Evolutionary conservation across 2,888 invertebrate species (phyloP).

Genomic region (Diaperis boleti): DNA sequence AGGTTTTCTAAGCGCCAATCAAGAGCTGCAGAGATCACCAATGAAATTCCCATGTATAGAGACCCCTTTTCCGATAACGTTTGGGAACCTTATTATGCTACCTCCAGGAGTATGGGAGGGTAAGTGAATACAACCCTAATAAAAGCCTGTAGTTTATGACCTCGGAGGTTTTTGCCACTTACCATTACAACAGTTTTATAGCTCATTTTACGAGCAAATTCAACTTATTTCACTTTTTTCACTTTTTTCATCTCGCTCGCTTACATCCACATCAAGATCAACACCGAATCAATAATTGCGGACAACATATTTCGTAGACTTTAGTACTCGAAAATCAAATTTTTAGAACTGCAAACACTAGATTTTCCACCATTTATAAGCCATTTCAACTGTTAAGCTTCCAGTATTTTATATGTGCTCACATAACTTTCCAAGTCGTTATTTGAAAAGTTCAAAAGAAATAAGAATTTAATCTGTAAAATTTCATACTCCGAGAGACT

Average conservation of each 20-base stretch:
- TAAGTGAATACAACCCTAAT: slow-evolving; percentile 61
- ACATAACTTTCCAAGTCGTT: no score
- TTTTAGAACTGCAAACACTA: not conserved
- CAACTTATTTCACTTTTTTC: slow-evolving; percentile 30
- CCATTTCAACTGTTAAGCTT: no score
- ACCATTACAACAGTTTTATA: slow-evolving; percentile 34
- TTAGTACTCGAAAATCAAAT: not conserved
- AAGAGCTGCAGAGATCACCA: slow-evolving; percentile 87
- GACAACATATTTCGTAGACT: slow-evolving; percentile 3
- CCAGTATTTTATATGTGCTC: no score
- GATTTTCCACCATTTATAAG: no score
- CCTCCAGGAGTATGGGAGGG: slow-evolving; percentile 70
- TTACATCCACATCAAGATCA: slow-evolving; percentile 11
- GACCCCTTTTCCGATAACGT: slow-evolving; percentile 86
- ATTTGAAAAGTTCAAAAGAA: no score
- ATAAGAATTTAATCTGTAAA: no score
- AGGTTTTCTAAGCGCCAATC: slow-evolving; percentile 90
- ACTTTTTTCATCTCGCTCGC: slow-evolving; percentile 13
- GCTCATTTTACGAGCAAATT: slow-evolving; percentile 17
- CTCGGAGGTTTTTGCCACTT: slow-evolving; percentile 27
- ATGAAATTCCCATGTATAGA: slow-evolving; percentile 85
- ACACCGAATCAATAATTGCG: slow-evolving; percentile 28
- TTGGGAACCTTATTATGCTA: slow-evolving; percentile 76
- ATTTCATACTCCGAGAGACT: no score
- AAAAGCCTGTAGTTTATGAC: slow-evolving; percentile 29